A percentile compares a stretch with the other conserved stretches of the same genome.
These are phyloP conservation scores for Adineta ricciae DNA, from an alignment of 2,888 invertebrate genomes.

Conservation along the genomic window DNA sequence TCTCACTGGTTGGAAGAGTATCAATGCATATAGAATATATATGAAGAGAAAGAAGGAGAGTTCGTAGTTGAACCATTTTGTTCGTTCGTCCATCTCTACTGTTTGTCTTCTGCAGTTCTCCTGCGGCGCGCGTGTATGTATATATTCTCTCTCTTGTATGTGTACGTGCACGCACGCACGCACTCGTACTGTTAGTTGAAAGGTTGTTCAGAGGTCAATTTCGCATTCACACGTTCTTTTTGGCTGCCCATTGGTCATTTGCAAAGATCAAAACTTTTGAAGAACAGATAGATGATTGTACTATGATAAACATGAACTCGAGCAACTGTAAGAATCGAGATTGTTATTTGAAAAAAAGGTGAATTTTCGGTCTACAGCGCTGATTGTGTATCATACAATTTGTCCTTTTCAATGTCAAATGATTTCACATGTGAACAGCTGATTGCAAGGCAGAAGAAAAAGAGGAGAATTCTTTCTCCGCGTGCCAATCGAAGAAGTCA, in stretches of 20 bases:
- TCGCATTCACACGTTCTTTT: not conserved
- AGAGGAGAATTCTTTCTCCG: not conserved
- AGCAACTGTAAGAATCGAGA: too few relatives aligned
- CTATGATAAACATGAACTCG: too few relatives aligned
- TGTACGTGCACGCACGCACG: not conserved
- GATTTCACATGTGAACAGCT: not conserved
- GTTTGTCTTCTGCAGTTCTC: not conserved
- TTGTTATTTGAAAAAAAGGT: too few relatives aligned
- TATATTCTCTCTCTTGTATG: not conserved
- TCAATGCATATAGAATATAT: not conserved
- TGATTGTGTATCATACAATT: not conserved
- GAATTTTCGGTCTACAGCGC: not conserved
- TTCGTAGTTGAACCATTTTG: not conserved
- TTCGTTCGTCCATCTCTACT: not conserved
- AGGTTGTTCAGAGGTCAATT: conserved; percentile 13
- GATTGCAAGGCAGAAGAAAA: not conserved
- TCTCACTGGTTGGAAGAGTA: not conserved
- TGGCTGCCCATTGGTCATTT: not conserved
- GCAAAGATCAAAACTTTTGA: not conserved
- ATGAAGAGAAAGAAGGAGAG: not conserved
- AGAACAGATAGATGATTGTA: not conserved
- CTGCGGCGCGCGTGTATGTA: not conserved
- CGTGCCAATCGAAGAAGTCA: not conserved
- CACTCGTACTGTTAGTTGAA: not conserved
- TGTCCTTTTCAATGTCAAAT: not conserved